A percentile compares a stretch with the other conserved stretches of the same genome.
Evolutionary conservation across 2,888 invertebrate genomes (phyloP).

Genomic region (Watsonalla binaria): DNA sequence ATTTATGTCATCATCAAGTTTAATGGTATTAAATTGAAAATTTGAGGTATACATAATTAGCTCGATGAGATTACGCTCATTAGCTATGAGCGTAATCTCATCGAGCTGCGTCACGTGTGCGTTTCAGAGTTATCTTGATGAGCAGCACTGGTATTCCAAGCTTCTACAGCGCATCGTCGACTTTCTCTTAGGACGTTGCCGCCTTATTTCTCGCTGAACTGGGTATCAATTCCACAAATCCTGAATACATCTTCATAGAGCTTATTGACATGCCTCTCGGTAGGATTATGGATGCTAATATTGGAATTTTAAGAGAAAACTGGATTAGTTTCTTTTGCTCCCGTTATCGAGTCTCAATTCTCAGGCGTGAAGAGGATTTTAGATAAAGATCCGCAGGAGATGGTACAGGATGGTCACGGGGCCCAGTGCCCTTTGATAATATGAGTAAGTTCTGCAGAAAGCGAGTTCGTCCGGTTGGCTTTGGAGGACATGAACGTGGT

Average conservation of each 20-base stretch:
- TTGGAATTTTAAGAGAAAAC: conserved; percentile 15
- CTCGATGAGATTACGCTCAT: no score
- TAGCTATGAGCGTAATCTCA: no score
- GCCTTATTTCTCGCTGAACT: conserved; percentile 39
- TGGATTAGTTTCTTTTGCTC: conserved; percentile 24
- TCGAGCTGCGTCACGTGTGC: background rate
- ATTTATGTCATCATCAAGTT: no score
- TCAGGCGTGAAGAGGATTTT: conserved; percentile 26
- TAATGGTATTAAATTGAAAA: no score
- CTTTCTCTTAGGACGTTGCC: conserved; percentile 19
- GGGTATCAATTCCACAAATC: conserved; percentile 41
- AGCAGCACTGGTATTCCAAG: conserved; percentile 24
- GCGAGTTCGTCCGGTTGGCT: conserved; percentile 12
- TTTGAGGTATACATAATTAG: no score
- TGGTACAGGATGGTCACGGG: conserved; percentile 28
- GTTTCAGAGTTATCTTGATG: conserved; percentile 22
- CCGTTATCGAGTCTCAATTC: conserved; percentile 24
- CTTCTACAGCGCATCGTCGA: conserved; percentile 22
- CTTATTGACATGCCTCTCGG: conserved; percentile 23
- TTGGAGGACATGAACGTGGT: conserved; percentile 11
- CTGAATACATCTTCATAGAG: conserved; percentile 20
- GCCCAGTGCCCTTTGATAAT: conserved; percentile 28
- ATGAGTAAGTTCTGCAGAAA: conserved; percentile 22
- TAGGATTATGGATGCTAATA: conserved; percentile 35
- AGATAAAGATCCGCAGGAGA: conserved; percentile 26